Conservation (phyloP, 2,113 vertebrate genomes). For the Triplophysa rosa region DNA sequence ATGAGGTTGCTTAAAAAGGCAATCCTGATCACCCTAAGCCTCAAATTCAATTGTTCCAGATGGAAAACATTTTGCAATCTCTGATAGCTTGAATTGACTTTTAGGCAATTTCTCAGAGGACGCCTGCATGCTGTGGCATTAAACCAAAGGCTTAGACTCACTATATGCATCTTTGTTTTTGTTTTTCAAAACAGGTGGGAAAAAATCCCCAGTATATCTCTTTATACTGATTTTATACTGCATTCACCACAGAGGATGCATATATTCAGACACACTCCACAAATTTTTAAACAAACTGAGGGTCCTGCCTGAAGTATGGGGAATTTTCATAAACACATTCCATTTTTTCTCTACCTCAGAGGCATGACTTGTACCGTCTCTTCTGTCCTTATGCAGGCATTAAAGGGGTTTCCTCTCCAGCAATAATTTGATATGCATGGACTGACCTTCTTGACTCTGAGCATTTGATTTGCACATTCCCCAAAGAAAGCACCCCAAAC, state of each 20-base stretch:
- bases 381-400: conserved; percentile 20
- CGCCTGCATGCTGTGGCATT: conserved; percentile 45
- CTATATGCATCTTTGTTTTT: conserved; percentile 16
- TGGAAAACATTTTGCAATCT: conserved; percentile 53
- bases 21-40: conserved; percentile 56
- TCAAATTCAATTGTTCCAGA: conserved; percentile 58
- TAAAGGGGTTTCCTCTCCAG: conserved; percentile 19
- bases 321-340: background rate
- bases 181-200: background rate
- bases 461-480: conserved; percentile 45
- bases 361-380: background rate
- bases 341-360: background rate
- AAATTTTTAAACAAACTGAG: conserved; percentile 3
- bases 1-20: conserved; percentile 48
- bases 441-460: conserved; percentile 37
- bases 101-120: conserved; percentile 51
- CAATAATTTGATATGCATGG: conserved; percentile 26
- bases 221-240: background rate
- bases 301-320: background rate
- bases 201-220: background rate
- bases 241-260: background rate
- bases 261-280: background rate
- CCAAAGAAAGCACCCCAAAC: conserved; percentile 32
- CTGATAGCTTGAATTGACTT: conserved; percentile 53
- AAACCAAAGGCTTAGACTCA: conserved; percentile 42